These are phyloP conservation scores for Neodontobutis hainanensis DNA, from an alignment of 2,113 vertebrate genomes.

Conservation along the genomic window DNA sequence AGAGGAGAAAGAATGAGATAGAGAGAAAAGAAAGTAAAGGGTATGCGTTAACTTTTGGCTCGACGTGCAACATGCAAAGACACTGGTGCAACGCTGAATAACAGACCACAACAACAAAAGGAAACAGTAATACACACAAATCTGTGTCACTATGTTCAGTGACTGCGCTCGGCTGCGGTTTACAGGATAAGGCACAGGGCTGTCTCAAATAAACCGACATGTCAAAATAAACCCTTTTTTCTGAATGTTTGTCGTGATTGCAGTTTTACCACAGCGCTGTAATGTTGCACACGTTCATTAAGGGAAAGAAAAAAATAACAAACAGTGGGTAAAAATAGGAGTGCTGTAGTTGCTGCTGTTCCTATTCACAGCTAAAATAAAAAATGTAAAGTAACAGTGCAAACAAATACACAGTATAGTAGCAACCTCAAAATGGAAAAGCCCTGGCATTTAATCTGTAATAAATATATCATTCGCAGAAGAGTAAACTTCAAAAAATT, in stretches of 20 bases:
- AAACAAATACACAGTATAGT: constrained; percentile 27
- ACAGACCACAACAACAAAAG: constrained; percentile 34
- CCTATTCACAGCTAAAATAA: not conserved
- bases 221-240: constrained; percentile 35
- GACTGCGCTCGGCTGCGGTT: constrained; percentile 37
- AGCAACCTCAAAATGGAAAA: constrained; percentile 6
- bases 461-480: constrained; percentile 37
- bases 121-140: constrained; percentile 14
- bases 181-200: constrained; percentile 38
- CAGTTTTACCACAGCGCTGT: constrained; percentile 40
- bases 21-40: constrained; percentile 89
- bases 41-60: constrained; percentile 91
- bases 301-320: constrained; percentile 49
- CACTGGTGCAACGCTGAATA: constrained; percentile 70
- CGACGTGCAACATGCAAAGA: constrained; percentile 93
- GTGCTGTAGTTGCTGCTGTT: not conserved
- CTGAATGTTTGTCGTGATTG: constrained; percentile 45
- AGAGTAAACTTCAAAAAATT: constrained; percentile 40
- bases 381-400: constrained; percentile 28
- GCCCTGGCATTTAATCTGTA: constrained; percentile 20
- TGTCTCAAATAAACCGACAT: constrained; percentile 45
- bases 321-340: constrained; percentile 42
- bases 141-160: constrained; percentile 16
- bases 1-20: constrained; percentile 79
- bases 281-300: constrained; percentile 44